Evolutionary conservation across 92 coral and sea anemone species (phyloP).

Genomic region (Muricea muricata): DNA sequence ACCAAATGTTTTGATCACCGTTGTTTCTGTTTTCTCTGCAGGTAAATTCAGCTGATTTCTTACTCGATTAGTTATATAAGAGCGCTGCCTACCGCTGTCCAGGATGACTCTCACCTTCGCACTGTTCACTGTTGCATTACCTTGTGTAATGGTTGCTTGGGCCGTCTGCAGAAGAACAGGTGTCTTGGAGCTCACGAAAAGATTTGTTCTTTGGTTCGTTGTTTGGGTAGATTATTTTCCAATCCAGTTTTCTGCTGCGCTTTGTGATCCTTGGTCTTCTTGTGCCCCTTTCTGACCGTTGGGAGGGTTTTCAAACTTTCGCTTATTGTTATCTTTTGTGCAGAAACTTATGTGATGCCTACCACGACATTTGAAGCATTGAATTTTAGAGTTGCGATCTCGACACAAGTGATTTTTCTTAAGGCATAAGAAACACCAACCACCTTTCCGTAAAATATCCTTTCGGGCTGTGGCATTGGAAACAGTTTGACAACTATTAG

Average conservation of each 20-base stretch:
- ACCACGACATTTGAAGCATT: too few species aligned
- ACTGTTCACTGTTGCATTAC: too few species aligned
- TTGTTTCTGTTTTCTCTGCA: slow-evolving; percentile 48
- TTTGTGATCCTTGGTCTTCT: background rate
- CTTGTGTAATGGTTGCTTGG: slow-evolving; percentile 46
- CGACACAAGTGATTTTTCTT: slow-evolving; percentile 24
- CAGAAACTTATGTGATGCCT: slow-evolving; percentile 36
- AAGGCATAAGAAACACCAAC: too few species aligned
- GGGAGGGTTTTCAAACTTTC: background rate
- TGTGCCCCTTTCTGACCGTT: background rate
- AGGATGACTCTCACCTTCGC: too few species aligned
- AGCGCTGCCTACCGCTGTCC: too few species aligned
- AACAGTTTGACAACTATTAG: slow-evolving; percentile 19
- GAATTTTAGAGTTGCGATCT: slow-evolving; percentile 20
- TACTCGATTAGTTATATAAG: slow-evolving; percentile 58
- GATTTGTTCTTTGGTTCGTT: background rate
- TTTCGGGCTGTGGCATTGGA: too few species aligned
- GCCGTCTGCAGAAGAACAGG: slow-evolving; percentile 64
- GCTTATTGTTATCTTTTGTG: background rate
- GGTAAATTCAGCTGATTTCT: slow-evolving; percentile 58
- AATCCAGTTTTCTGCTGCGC: background rate
- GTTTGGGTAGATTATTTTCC: background rate
- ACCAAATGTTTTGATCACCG: slow-evolving; percentile 71
- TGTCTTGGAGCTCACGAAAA: background rate
- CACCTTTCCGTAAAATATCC: slow-evolving; percentile 16